Conservation (phyloP, 2,113 vertebrate species). For the Anarhynchus alexandrinus region DNA sequence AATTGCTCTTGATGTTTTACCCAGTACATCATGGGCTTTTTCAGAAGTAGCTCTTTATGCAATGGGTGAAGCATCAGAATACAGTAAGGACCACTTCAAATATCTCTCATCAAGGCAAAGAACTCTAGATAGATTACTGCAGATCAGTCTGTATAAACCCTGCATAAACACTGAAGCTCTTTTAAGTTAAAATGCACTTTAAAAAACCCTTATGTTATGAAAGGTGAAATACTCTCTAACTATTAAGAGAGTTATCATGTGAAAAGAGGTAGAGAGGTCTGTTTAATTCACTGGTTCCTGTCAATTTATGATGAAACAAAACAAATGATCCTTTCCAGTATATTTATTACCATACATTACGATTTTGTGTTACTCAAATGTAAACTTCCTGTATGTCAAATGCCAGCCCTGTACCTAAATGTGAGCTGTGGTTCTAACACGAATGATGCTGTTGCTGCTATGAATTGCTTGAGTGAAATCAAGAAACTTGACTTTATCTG, state of each 20-base stretch:
- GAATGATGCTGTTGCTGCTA: background rate
- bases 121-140: conserved; percentile 55
- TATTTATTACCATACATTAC: background rate
- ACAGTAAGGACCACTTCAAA: conserved; percentile 61
- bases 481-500: background rate
- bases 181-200: conserved; percentile 44
- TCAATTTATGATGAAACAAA: background rate
- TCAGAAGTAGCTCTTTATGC: conserved; percentile 55
- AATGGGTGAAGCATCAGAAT: conserved; percentile 31
- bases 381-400: background rate
- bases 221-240: background rate
- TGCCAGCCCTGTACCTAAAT: background rate
- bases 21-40: conserved; percentile 45
- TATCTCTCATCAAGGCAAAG: conserved; percentile 60
- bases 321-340: background rate
- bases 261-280: background rate
- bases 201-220: background rate
- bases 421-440: background rate
- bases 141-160: conserved; percentile 57
- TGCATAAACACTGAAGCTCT: conserved; percentile 40
- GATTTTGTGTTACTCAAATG: background rate
- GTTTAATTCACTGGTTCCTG: background rate
- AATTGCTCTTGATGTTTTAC: conserved; percentile 71
- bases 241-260: background rate
- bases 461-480: background rate